Evolutionary conservation across 1,140 invertebrate genomes (phyloP), one percentile per base, ranked within the genome.

Genomic region (Magallana ariakensis): DNA sequence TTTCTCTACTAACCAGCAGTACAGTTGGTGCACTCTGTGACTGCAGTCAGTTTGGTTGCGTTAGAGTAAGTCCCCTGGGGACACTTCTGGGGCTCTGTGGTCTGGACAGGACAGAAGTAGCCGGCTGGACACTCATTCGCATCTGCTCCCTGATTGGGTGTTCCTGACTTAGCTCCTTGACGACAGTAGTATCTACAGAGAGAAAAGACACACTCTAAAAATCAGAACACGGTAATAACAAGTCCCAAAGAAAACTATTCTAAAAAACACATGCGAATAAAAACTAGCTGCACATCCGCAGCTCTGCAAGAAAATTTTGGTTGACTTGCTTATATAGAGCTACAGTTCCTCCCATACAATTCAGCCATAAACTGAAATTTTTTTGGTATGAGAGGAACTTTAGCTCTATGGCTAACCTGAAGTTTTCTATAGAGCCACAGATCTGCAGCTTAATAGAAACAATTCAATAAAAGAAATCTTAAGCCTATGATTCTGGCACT

Each of bases 91-190:
- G 93, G 93, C 87, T 92, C 92, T 57, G 90, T 84, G 5, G 90
- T 92, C 26, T 90, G 88, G 55, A 62, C 55, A 19, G 92, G 92
- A 90, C 93, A 94, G 86, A 88, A 94, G 84, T 92, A 89, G 62
- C 93, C 93, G 0, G 89, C 90, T 56, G 93, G 93, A 91, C 93
- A 94, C 87, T 91, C 88, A 66, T 93, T 89, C 8, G 93, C 93
- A 89, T 94, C 91, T 19, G 26, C 15, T n/a, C 90, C 92, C 85
- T 93, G 91, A 26, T 46, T 90, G 11, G 93, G 93, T 11, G 93
- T 93, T 53, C 91, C 92, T 10, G 92, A 92, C 46, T 87, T 86
- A 10, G 93, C 93, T 1, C 89, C 89, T 85, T 91, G 92, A 57
- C 91, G 85, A 89, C 93, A 94, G 91, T 91, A 94, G 70, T 89